phyloP scores from a whole-genome alignment of 2,888 invertebrate species.

The Bombylius discolor region DNA sequence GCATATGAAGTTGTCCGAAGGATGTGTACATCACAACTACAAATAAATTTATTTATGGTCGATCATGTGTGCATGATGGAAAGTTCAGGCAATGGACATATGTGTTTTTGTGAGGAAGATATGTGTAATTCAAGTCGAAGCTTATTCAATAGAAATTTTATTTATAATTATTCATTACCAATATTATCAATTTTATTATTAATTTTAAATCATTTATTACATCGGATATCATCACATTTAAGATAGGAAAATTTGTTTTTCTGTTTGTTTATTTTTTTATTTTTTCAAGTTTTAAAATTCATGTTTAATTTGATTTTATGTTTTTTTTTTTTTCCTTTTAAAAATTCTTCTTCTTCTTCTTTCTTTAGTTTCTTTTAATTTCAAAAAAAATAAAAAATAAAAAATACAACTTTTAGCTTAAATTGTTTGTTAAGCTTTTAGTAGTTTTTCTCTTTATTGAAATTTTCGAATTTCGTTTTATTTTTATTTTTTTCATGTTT shows the following conservation, averaged over 20 bases:
- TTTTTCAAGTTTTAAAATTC: no score
- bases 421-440: no score
- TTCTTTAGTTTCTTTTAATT: no score
- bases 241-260: slow-evolving; percentile 2
- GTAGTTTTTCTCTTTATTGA: no score
- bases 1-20: slow-evolving; percentile 83
- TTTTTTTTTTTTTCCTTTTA: no score
- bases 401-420: no score
- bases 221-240: slow-evolving; percentile 11
- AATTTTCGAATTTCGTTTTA: no score
- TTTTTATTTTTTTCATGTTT: no score
- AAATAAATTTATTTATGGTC: slow-evolving; percentile 94
- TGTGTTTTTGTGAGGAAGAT: slow-evolving; percentile 97
- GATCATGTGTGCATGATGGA: slow-evolving; percentile 98
- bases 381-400: no score
- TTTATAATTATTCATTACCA: slow-evolving; percentile 24
- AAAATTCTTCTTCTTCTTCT: no score
- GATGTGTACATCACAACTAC: slow-evolving; percentile 84
- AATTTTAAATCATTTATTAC: slow-evolving; percentile 1
- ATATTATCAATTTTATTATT: slow-evolving; percentile 15
- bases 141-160: slow-evolving; percentile 22
- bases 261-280: no score
- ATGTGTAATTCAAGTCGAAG: slow-evolving; percentile 63
- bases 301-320: no score
- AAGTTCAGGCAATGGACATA: slow-evolving; percentile 94